These are phyloP conservation scores for Mus spicilegus DNA, from an alignment of 2,113 vertebrate genomes.

Conservation along the genomic window DNA sequence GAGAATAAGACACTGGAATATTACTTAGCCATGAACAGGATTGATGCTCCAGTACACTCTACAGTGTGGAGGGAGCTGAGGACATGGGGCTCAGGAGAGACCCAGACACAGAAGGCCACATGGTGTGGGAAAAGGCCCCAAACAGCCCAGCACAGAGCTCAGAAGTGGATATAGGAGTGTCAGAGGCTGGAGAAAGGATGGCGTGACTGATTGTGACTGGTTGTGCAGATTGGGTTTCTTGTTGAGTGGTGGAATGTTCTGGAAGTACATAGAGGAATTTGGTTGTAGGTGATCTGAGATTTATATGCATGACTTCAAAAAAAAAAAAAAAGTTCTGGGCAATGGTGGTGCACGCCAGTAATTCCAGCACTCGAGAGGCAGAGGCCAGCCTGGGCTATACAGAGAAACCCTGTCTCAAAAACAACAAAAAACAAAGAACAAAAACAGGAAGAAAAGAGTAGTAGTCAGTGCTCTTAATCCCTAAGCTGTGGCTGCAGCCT, in stretches of 20 bases:
- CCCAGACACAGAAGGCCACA: neutral
- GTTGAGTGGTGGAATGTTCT: neutral
- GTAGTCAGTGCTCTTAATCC: neutral
- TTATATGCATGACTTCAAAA: neutral
- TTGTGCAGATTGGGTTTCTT: fast-evolving
- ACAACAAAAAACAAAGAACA: no score
- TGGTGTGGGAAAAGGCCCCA: fast-evolving
- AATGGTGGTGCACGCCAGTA: neutral
- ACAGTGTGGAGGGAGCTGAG: fast-evolving
- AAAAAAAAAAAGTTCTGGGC: no score
- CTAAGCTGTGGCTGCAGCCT: neutral
- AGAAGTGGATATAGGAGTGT: neutral
- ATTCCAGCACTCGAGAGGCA: neutral
- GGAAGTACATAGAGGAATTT: neutral
- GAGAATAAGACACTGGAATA: neutral
- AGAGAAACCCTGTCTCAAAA: neutral
- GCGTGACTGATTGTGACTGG: neutral
- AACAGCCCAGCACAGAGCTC: neutral
- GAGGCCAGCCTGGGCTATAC: neutral
- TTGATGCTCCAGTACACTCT: fast-evolving
- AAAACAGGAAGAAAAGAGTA: neutral
- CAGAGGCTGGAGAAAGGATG: neutral
- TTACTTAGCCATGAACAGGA: fast-evolving
- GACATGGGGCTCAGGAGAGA: fast-evolving
- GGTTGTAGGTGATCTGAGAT: neutral